These are phyloP conservation scores for Anarhynchus alexandrinus DNA, from an alignment of 2,113 vertebrate species.

Conservation along the genomic window DNA sequence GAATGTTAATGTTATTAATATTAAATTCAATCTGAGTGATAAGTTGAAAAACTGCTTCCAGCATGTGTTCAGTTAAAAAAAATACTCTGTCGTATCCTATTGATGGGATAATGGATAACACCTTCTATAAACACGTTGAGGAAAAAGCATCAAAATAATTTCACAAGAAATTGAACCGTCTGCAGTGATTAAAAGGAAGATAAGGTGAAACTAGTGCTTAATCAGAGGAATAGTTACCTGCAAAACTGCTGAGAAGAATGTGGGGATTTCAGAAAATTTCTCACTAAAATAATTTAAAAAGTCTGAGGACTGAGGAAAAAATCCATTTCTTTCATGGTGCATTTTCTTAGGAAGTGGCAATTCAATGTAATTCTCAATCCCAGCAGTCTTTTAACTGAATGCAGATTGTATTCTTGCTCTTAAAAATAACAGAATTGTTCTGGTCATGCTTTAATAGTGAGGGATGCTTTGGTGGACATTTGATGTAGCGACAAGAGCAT, in stretches of 20 bases:
- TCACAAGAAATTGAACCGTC: neutral
- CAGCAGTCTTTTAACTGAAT: neutral
- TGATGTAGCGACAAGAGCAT: neutral
- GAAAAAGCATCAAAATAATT: neutral
- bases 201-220: neutral
- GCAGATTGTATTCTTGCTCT: neutral
- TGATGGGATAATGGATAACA: neutral
- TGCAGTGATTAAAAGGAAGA: neutral
- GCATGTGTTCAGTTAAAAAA: neutral
- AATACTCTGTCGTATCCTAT: neutral
- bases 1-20: constrained; percentile 36
- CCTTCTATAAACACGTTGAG: neutral
- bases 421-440: neutral
- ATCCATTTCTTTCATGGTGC: neutral
- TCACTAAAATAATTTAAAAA: neutral
- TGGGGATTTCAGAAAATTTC: neutral
- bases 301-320: neutral
- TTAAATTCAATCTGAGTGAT: neutral
- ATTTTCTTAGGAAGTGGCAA: neutral
- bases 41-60: constrained; percentile 2
- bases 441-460: neutral
- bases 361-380: neutral
- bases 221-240: neutral
- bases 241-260: neutral
- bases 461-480: neutral